Base-by-base conservation (phyloP, 2,797 vertebrate genomes). In the Phoebastria nigripes region DNA sequence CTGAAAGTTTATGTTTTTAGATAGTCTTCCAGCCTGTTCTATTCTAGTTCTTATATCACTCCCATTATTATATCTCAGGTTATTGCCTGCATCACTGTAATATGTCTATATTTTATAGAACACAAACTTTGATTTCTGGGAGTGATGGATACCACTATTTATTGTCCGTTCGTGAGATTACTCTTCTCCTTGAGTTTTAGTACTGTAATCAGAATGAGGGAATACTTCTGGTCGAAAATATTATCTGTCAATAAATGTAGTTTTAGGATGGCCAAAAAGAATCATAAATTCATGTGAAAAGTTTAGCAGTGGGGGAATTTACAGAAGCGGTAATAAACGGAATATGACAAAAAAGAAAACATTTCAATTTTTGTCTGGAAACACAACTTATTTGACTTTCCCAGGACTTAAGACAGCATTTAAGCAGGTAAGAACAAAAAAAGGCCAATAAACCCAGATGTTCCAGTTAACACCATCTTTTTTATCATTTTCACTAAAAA, bases 171-270 rank as follows among this genome's bases (percentile, higher is more conserved):
- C 39, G 1, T 61, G 82, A 91, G 69, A 87, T 67, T 41, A 78
- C 13, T 67, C 62, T 93, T 95, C 61, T 93, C 70, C 70, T 88
- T 88, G 69, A 94, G 52, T 44, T 97, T 93, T 96, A 96, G 58
- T 86, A 26, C 65, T 13, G 12, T 65, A 95, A 91, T 95, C 89
- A 94, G 93, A 93, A 90, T 69, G 76, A 95, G 22, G 35, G 25
- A 90, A 86, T 89, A 56, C 11, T 88, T 71, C 72, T 78, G 28
- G 7, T 72, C 6, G 2, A 88, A 96, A 83, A 92, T 83, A 93
- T 67, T 92, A 49, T 81, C 72, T 86, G 65, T 54, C 91, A 88
- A 83, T 94, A 96, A 96, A 93, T 24, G 52, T 11, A 76, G 24
- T 74, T 86, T 90, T 52, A 90, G 61, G 46, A 58, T 78, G 19